Conservation (phyloP, 2,888 invertebrate species). For the Mamestra brassicae region DNA sequence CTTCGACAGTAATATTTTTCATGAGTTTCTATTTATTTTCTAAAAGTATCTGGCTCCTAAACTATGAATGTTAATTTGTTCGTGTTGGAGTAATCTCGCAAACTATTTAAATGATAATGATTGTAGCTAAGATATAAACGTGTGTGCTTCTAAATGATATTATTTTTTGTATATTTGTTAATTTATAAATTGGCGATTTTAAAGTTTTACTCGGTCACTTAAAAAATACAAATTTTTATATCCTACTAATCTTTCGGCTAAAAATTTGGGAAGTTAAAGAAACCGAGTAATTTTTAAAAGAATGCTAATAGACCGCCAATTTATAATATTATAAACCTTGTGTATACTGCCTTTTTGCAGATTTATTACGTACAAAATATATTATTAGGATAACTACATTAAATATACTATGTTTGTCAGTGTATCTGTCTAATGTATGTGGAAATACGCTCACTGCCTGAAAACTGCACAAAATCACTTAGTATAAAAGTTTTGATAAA, state of each 20-base stretch:
- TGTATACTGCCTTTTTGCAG: conserved; percentile 58
- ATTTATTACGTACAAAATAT: conserved; percentile 64
- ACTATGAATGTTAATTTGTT: conserved; percentile 27
- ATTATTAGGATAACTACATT: conserved; percentile 17
- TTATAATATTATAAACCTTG: conserved; percentile 35
- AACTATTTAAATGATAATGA: conserved; percentile 51
- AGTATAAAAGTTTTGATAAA: conserved; percentile 13
- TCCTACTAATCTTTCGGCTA: too few species aligned
- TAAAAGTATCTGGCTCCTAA: background rate
- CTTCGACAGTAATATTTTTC: too few species aligned
- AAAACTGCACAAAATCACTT: conserved; percentile 19
- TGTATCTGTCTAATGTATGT: conserved; percentile 26
- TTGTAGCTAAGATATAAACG: conserved; percentile 49
- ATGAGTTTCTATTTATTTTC: too few species aligned
- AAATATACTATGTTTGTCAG: conserved; percentile 35
- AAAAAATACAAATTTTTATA: too few species aligned
- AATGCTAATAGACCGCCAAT: conserved; percentile 25
- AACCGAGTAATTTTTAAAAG: background rate
- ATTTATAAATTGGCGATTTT: conserved; percentile 35
- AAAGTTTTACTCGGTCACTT: too few species aligned
- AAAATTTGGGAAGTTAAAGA: too few species aligned
- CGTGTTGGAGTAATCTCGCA: conserved; percentile 50
- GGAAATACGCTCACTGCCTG: conserved; percentile 24
- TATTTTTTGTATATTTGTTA: conserved; percentile 52
- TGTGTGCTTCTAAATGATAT: conserved; percentile 65